These are phyloP conservation scores for Kryptolebias marmoratus DNA, from an alignment of 2,113 vertebrate genomes.

Conservation along the genomic window DNA sequence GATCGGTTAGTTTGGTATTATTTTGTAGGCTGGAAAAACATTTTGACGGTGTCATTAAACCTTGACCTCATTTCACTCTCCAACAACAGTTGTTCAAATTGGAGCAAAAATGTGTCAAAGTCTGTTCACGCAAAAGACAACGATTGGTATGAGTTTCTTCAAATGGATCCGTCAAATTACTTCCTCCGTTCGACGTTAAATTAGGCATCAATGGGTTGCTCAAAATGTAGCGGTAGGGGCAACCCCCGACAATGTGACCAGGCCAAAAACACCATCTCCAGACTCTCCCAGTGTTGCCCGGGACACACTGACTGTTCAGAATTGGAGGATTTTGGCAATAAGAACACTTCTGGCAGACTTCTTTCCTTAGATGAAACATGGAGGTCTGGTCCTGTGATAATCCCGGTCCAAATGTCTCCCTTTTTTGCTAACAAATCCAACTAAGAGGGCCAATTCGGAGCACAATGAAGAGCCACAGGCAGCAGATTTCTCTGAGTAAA, in stretches of 20 bases:
- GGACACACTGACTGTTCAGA: neutral
- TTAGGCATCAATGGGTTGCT: neutral
- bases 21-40: too few species aligned
- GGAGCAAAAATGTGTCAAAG: too few species aligned
- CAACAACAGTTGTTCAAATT: too few species aligned
- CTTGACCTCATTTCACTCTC: too few species aligned
- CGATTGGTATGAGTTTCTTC: too few species aligned
- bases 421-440: conserved; percentile 68
- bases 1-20: too few species aligned
- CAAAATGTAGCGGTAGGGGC: neutral
- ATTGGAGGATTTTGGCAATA: conserved; percentile 28
- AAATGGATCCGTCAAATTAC: too few species aligned
- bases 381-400: conserved; percentile 63
- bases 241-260: neutral
- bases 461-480: conserved; percentile 50
- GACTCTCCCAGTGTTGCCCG: neutral
- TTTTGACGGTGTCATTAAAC: too few species aligned
- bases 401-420: conserved; percentile 67
- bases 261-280: neutral
- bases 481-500: conserved; percentile 57
- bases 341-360: conserved; percentile 33
- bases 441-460: conserved; percentile 38
- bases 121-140: too few species aligned
- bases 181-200: too few species aligned
- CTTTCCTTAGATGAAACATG: conserved; percentile 40